A percentile compares a stretch with the other conserved stretches of the same genome.
These are phyloP conservation scores for Clavelina lepadiformis DNA, from an alignment of 23 tunicate genomes.

Conservation along the genomic window DNA sequence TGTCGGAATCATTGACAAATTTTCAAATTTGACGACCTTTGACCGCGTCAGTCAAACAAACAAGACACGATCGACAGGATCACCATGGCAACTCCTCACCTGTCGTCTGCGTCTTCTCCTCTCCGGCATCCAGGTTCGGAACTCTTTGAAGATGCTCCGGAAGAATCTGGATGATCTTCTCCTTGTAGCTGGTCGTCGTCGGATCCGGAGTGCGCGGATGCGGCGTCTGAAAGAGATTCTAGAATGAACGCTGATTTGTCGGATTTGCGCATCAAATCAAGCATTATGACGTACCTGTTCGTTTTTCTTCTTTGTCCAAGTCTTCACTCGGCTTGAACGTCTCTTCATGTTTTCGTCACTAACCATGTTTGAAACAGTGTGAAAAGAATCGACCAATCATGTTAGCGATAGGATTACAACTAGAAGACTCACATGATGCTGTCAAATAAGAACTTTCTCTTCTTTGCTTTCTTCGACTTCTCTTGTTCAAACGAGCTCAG, in stretches of 20 bases:
- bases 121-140: too few species aligned
- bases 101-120: too few species aligned
- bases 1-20: too few species aligned
- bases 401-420: too few species aligned
- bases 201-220: neutral
- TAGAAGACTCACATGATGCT: conserved; percentile 19
- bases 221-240: neutral
- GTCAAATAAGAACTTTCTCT: conserved; percentile 4
- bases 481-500: conserved; percentile 10
- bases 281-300: neutral
- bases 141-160: neutral
- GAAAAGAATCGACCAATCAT: too few species aligned
- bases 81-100: too few species aligned
- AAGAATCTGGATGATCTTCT: neutral
- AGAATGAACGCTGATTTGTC: too few species aligned
- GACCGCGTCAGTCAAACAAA: too few species aligned
- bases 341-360: conserved; percentile 38
- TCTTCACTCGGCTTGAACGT: conserved; percentile 32
- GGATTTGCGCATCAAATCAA: too few species aligned
- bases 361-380: neutral
- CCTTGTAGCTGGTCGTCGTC: neutral
- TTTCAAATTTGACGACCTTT: too few species aligned
- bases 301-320: conserved; percentile 24
- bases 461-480: conserved; percentile 15
- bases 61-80: too few species aligned